Evolutionary conservation across 2,888 invertebrate genomes (phyloP), one percentile per base, ranked within the genome.

Genomic region (Polyommatus icarus): DNA sequence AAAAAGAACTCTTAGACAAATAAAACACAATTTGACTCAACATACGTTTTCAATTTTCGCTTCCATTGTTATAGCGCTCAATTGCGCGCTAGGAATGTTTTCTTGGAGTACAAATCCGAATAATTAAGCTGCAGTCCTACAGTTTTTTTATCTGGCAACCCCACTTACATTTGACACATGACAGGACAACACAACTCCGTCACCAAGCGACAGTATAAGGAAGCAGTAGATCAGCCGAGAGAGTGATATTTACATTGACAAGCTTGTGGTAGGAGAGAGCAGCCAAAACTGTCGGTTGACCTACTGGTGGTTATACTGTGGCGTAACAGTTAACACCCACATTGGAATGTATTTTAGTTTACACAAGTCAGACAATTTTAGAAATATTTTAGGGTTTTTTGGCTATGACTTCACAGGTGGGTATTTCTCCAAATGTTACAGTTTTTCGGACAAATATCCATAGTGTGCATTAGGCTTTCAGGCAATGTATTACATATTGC

Each of bases 181-280:
- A 72, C 75, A 75, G 75, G 75, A 80, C 82, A 79, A 78, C 79
- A 82, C 81, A 81, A 80, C 78, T 82, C 83, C 81, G 76, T 81
- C 81, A 81, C 83, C 84, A 77, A 81, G 79, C 79, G 76, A 79
- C 82, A 83, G 82, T 81, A 81, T 80, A 81, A 78, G 82, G 73
- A 81, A 81, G 78, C 79, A 80, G 78, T 77, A 78, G 77, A 79
- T 76, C 79, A 79, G 77, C 78, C 78, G 79, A 79, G 77, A 80
- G 71, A 50, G 77, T 40, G 40, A 75, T 80, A 78, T 79, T 78
- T 79, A 78, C 79, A 80, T 71, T 71, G 75, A 78, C 57, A 79
- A 76, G 76, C 32, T 59, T 79, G 77, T 77, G 76, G 72, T 77
- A 76, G 54, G 54, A 71, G 59, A 76, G 59, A 73, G 50, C 24